These are phyloP conservation scores for Tapirus indicus DNA, from an alignment of 2,797 vertebrate species.

Conservation along the genomic window DNA sequence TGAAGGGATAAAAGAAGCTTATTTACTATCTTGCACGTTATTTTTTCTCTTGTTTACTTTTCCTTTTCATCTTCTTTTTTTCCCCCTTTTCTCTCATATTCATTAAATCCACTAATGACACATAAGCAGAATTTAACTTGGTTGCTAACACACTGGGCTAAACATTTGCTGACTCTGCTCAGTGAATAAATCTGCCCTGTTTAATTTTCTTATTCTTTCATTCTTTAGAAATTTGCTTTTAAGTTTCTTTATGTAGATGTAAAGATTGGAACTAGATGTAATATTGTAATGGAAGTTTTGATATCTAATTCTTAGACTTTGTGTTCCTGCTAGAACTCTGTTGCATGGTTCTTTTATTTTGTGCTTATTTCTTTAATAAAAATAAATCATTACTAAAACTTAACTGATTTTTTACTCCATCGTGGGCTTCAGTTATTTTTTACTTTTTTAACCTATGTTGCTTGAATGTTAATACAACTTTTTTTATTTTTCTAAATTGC, in stretches of 20 bases:
- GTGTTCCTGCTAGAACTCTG: not conserved
- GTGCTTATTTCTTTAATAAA: not conserved
- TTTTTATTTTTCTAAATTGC: not conserved
- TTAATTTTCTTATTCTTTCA: not conserved
- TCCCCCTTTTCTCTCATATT: not conserved
- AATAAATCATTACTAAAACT: not conserved
- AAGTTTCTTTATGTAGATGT: not conserved
- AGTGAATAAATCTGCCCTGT: not conserved
- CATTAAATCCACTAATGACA: not conserved
- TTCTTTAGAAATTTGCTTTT: not conserved
- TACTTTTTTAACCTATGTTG: not conserved
- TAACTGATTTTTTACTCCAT: not conserved
- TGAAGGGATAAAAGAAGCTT: not conserved
- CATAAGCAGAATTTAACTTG: constrained; percentile 1
- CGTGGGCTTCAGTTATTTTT: not conserved
- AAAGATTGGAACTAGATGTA: constrained; percentile 13
- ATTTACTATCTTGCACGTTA: not conserved
- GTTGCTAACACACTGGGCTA: not conserved
- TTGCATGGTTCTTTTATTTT: not conserved
- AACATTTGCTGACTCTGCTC: not conserved
- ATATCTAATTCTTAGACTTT: not conserved
- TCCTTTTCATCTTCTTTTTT: not conserved
- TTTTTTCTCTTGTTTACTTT: not conserved
- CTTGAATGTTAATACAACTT: not conserved
- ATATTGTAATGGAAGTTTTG: not conserved